Conservation (phyloP, 2,797 vertebrate genomes). For the Pangasius djambal region DNA sequence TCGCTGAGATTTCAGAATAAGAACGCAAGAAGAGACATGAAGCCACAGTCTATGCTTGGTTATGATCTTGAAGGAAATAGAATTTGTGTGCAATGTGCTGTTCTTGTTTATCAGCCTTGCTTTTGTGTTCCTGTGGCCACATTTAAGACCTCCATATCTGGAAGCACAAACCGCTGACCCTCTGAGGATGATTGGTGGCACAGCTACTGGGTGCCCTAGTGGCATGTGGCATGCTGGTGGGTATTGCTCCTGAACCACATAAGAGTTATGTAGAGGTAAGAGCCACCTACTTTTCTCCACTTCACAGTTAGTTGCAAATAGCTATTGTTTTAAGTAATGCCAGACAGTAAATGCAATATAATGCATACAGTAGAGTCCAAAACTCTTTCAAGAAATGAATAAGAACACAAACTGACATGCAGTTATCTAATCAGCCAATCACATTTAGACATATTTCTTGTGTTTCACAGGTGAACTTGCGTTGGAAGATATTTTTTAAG, state of each 20-base stretch:
- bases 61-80: conserved; percentile 42
- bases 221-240: background rate
- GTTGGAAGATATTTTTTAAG: no score
- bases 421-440: no score
- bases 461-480: no score
- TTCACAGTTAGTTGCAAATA: background rate
- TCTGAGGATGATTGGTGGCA: background rate
- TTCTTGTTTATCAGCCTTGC: conserved; percentile 56
- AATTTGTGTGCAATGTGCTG: conserved; percentile 46
- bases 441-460: no score
- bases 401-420: no score
- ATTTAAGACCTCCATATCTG: background rate
- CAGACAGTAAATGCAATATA: conserved; percentile 7
- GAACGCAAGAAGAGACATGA: conserved; percentile 17
- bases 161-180: background rate
- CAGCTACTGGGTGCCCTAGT: background rate
- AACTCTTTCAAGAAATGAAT: background rate
- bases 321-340: background rate
- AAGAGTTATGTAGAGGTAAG: background rate
- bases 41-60: conserved; percentile 15
- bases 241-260: background rate
- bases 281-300: background rate
- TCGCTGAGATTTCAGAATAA: background rate
- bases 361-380: background rate
- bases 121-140: conserved; percentile 39